Evolutionary conservation across 2,888 invertebrate genomes (phyloP).

Genomic region (Nomada lathburiana): DNA sequence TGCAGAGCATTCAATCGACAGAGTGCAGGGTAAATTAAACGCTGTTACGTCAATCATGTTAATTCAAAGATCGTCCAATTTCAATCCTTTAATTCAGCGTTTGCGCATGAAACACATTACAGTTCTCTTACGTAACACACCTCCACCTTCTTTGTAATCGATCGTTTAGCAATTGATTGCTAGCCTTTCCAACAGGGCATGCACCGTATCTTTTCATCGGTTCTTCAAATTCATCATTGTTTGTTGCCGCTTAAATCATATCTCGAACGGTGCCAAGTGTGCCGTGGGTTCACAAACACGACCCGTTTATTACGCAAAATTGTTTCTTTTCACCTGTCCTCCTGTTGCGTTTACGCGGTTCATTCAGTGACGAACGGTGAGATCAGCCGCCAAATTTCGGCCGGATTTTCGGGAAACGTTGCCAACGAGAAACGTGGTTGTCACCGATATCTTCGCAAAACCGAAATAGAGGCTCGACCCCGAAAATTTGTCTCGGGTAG

Average conservation of each 20-base stretch:
- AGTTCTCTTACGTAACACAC: neutral
- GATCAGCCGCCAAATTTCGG: conserved; percentile 67
- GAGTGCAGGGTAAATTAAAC: conserved; percentile 30
- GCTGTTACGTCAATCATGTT: conserved; percentile 16
- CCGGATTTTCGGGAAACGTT: conserved; percentile 53
- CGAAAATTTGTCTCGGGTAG: conserved; percentile 52
- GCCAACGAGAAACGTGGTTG: conserved; percentile 63
- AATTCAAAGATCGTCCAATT: conserved; percentile 35
- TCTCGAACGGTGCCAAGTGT: conserved; percentile 2
- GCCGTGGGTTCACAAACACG: conserved; percentile 4
- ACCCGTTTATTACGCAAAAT: conserved; percentile 5
- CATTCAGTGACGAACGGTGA: conserved; percentile 56
- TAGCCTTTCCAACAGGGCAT: neutral
- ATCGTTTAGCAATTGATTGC: conserved; percentile 4
- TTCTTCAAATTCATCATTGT: too few species aligned
- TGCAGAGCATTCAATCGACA: conserved; percentile 21
- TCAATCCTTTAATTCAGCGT: conserved; percentile 22
- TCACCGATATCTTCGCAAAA: conserved; percentile 64
- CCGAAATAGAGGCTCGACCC: conserved; percentile 64
- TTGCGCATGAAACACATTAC: neutral
- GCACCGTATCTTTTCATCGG: too few species aligned
- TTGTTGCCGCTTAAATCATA: conserved; percentile 2
- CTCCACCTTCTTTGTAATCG: conserved; percentile 6
- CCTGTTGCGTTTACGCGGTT: neutral
- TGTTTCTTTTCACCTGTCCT: conserved; percentile 5